phyloP scores from a whole-genome alignment of 2,888 invertebrate species.

The Cataglyphis cursor region DNA sequence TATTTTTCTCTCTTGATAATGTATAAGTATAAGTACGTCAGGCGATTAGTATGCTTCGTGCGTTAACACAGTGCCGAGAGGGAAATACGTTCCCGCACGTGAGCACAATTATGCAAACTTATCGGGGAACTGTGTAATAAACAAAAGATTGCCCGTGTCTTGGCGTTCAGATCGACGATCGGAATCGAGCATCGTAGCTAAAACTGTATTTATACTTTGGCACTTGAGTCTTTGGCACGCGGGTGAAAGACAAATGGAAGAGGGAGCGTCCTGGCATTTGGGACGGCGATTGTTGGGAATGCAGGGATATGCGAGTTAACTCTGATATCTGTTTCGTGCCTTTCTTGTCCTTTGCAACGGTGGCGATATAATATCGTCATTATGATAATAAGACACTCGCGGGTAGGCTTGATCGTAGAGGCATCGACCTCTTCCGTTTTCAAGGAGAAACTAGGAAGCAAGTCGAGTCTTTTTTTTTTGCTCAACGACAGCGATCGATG shows the following conservation, averaged over 20 bases:
- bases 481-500: conserved; percentile 35
- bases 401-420: conserved; percentile 1
- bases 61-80: conserved; percentile 41
- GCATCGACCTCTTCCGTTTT: conserved; percentile 35
- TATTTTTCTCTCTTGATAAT: neutral
- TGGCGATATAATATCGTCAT: conserved; percentile 58
- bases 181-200: neutral
- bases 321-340: conserved; percentile 50
- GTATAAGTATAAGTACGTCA: neutral
- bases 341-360: conserved; percentile 19
- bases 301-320: conserved; percentile 75
- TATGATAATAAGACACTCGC: conserved; percentile 36
- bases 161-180: conserved; percentile 33
- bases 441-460: conserved; percentile 73
- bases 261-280: conserved; percentile 81
- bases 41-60: conserved; percentile 32
- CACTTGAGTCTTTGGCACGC: conserved; percentile 12
- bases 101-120: conserved; percentile 70
- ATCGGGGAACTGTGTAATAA: conserved; percentile 57
- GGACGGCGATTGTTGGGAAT: conserved; percentile 75
- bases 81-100: conserved; percentile 63
- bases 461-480: conserved; percentile 36
- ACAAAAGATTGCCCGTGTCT: conserved; percentile 62
- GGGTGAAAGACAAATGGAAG: conserved; percentile 65
- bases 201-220: conserved; percentile 34